Percentiles rank a stretch among this genome's conserved stretches.
phyloP scores from a whole-genome alignment of 2,113 vertebrate genomes.

The Prionailurus viverrinus region DNA sequence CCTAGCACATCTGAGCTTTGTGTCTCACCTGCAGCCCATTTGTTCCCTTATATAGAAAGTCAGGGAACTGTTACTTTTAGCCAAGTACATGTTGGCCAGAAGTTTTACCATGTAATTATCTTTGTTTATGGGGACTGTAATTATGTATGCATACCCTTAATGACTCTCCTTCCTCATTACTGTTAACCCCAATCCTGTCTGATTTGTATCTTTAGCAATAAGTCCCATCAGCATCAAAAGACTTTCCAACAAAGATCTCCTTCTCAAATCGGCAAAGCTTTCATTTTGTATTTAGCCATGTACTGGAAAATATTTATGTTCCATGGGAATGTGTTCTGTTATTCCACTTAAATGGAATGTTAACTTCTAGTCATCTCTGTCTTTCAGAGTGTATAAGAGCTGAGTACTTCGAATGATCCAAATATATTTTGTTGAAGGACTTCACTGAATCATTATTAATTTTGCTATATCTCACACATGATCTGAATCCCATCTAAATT shows the following conservation, averaged over 20 bases:
- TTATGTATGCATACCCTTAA: neutral
- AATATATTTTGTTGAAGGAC: neutral
- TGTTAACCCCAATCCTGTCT: neutral
- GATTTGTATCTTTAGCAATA: neutral
- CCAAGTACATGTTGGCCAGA: neutral
- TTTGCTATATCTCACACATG: neutral
- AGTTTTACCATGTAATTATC: slow-evolving; percentile 11
- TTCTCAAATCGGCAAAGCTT: neutral
- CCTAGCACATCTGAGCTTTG: neutral
- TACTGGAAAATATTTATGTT: neutral
- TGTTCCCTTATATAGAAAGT: neutral
- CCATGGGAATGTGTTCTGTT: neutral
- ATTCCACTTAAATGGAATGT: neutral
- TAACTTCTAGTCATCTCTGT: neutral
- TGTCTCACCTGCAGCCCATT: neutral
- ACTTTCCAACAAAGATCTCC: neutral
- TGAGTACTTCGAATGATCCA: neutral
- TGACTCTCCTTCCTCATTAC: slow-evolving; percentile 17
- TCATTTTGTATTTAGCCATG: neutral
- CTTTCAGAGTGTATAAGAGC: neutral
- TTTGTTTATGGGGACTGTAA: neutral
- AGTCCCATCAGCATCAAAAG: neutral
- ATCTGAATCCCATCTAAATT: neutral
- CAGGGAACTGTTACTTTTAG: neutral
- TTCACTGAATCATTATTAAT: neutral